Percentiles rank a stretch among this genome's conserved stretches.
phyloP scores from a whole-genome alignment of 2,113 vertebrate genomes.

The Entelurus aequoreus region DNA sequence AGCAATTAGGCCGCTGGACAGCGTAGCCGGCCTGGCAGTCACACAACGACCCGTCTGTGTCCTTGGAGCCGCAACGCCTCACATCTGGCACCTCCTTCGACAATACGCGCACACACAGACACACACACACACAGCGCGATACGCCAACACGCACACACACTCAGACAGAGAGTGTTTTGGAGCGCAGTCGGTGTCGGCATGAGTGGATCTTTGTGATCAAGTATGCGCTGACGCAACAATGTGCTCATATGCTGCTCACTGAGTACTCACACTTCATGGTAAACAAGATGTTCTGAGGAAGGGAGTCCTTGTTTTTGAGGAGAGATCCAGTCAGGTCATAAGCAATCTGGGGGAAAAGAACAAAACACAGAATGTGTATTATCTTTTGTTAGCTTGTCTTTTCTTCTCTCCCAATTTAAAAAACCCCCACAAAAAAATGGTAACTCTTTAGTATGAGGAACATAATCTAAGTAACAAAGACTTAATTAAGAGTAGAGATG shows the following conservation, averaged over 20 bases:
- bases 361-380: constrained; percentile 1
- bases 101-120: constrained; percentile 58
- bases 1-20: constrained; percentile 63
- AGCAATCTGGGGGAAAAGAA: constrained; percentile 75
- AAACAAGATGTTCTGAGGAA: constrained; percentile 90
- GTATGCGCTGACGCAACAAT: constrained; percentile 46
- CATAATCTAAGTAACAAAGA: too few species aligned
- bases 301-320: constrained; percentile 88
- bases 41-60: constrained; percentile 56
- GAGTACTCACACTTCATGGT: constrained; percentile 90
- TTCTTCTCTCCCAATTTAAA: background rate
- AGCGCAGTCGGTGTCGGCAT: constrained; percentile 39
- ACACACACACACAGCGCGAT: constrained; percentile 10
- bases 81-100: constrained; percentile 65
- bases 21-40: constrained; percentile 48
- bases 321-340: constrained; percentile 85
- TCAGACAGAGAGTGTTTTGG: constrained; percentile 45
- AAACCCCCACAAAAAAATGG: too few species aligned
- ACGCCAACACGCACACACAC: constrained; percentile 18
- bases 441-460: background rate
- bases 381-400: background rate
- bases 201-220: constrained; percentile 45
- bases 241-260: constrained; percentile 34
- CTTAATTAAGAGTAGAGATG: too few species aligned
- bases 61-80: constrained; percentile 48